These are phyloP conservation scores for Drosophila infuscata DNA, from an alignment of 2,888 invertebrate genomes.

Conservation along the genomic window DNA sequence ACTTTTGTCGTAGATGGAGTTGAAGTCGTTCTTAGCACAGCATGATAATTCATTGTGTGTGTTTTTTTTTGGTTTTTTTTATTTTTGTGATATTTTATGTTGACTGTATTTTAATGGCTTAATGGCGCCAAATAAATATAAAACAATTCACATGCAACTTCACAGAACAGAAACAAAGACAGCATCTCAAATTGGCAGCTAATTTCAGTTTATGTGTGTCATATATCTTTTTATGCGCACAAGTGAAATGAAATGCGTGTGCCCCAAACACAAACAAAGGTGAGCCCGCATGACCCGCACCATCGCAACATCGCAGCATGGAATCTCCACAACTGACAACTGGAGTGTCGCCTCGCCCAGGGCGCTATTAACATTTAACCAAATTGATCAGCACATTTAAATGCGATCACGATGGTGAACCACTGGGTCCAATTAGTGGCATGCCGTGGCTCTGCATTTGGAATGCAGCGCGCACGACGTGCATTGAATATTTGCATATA, in stretches of 20 bases:
- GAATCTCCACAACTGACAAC: constrained; percentile 13
- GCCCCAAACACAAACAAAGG: constrained; percentile 23
- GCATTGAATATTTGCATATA: constrained; percentile 78
- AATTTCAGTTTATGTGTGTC: constrained; percentile 73
- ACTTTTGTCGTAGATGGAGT: constrained; percentile 29
- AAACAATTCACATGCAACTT: constrained; percentile 70
- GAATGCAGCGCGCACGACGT: constrained; percentile 69
- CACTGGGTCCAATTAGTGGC: constrained; percentile 76
- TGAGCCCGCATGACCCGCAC: constrained; percentile 63
- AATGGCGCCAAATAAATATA: constrained; percentile 70
- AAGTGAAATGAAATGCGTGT: constrained; percentile 34
- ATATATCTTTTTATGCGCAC: constrained; percentile 60
- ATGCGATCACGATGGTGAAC: constrained; percentile 73
- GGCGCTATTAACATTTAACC: constrained; percentile 75
- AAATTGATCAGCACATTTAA: constrained; percentile 79
- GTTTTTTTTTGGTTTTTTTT: constrained; percentile 14
- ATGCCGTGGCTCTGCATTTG: constrained; percentile 43
- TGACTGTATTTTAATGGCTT: constrained; percentile 70
- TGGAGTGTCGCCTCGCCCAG: constrained; percentile 57
- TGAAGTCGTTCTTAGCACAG: constrained; percentile 30
- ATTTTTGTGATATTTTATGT: constrained; percentile 48
- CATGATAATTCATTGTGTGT: constrained; percentile 51
- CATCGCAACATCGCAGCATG: constrained; percentile 20
- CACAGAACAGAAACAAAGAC: constrained; percentile 39
- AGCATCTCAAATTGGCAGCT: constrained; percentile 75